phyloP scores from a whole-genome alignment of 2,113 vertebrate species.

The Apteryx owenii region DNA sequence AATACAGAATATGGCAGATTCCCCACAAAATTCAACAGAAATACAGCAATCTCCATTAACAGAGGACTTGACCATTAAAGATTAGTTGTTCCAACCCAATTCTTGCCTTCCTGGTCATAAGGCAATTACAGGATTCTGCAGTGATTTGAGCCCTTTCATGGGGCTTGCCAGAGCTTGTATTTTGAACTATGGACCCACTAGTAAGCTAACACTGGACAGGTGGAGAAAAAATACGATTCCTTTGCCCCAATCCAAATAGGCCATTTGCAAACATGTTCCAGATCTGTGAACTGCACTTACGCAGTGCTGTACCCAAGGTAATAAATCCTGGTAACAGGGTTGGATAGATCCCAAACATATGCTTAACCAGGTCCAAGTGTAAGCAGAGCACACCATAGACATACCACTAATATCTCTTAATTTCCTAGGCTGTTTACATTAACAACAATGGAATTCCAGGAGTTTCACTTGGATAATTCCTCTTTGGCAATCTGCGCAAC shows the following conservation, averaged over 20 bases:
- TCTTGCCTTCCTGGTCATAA: background rate
- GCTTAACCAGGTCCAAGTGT: background rate
- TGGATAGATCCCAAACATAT: no score
- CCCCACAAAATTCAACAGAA: background rate
- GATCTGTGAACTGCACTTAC: background rate
- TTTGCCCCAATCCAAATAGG: background rate
- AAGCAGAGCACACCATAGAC: background rate
- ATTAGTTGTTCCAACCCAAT: background rate
- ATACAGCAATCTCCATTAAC: background rate
- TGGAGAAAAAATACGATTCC: background rate
- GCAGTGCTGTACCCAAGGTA: no score
- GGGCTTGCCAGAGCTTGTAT: background rate
- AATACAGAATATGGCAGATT: background rate
- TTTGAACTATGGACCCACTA: background rate
- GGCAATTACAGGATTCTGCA: background rate
- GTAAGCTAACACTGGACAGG: background rate
- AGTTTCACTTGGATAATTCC: background rate
- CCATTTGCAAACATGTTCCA: background rate
- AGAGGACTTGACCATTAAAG: background rate
- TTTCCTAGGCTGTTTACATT: background rate
- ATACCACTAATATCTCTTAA: background rate
- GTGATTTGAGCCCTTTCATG: background rate
- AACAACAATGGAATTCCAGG: background rate
- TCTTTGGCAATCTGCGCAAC: background rate
- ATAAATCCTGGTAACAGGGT: no score